phyloP scores from a whole-genome alignment of 64 coral and sea anemone species.

The Dendrophyllia cribrosa region DNA sequence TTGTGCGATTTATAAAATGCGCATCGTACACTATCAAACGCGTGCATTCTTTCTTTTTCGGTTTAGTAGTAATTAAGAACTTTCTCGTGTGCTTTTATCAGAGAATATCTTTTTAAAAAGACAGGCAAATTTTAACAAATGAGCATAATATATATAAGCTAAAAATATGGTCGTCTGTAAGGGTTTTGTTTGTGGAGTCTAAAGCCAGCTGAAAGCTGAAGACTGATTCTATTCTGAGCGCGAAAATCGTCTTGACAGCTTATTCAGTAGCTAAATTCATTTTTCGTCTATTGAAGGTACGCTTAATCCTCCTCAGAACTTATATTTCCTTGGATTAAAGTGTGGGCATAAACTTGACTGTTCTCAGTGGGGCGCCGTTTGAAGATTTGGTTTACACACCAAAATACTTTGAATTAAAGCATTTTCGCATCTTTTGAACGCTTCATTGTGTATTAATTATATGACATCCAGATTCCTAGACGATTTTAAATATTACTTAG shows the following conservation, averaged over 20 bases:
- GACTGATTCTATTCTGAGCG: not conserved
- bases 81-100: not conserved
- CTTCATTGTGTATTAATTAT: not conserved
- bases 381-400: not conserved
- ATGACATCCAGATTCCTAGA: not conserved
- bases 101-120: not conserved
- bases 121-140: too few species aligned
- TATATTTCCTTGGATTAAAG: constrained; percentile 12
- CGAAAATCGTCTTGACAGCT: not conserved
- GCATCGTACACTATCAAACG: not conserved
- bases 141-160: too few species aligned
- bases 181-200: not conserved
- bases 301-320: not conserved
- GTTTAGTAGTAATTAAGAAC: not conserved
- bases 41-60: not conserved
- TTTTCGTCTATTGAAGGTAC: not conserved
- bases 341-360: not conserved
- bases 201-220: not conserved
- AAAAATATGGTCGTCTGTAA: too few species aligned
- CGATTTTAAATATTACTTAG: not conserved
- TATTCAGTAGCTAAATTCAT: not conserved
- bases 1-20: not conserved
- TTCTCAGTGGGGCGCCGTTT: constrained; percentile 10
- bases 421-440: too few species aligned
- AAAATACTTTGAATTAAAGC: too few species aligned